A percentile compares a stretch with the other conserved stretches of the same genome.
Conservation (phyloP, 2,797 vertebrate species). For the Eremophila alpestris region DNA sequence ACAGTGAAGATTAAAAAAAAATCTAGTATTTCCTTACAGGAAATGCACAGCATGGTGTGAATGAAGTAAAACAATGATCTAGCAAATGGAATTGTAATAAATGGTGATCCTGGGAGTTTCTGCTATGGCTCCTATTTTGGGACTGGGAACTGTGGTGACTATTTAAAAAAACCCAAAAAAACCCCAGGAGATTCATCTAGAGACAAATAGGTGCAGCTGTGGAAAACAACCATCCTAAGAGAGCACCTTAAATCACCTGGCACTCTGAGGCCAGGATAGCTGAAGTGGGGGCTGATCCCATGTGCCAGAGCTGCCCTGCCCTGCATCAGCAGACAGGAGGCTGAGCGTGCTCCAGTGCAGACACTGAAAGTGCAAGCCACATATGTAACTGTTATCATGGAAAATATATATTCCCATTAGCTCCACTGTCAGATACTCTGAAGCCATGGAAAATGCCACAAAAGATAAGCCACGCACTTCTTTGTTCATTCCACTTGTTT, state of each 20-base stretch:
- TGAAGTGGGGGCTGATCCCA: constrained; percentile 8
- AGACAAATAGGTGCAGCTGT: not conserved
- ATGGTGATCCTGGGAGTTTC: not conserved
- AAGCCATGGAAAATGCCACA: constrained; percentile 55
- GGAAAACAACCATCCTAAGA: not conserved
- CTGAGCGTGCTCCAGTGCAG: not conserved
- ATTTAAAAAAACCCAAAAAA: not conserved
- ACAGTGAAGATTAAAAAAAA: not conserved
- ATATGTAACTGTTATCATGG: not conserved
- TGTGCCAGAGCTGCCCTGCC: not conserved
- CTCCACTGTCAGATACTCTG: constrained; percentile 24
- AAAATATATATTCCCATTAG: constrained; percentile 46
- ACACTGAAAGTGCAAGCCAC: not conserved
- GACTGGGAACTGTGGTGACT: not conserved
- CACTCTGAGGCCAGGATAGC: not conserved
- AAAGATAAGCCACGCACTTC: constrained; percentile 42
- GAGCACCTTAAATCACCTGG: not conserved
- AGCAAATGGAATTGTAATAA: not conserved
- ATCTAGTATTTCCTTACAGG: not conserved
- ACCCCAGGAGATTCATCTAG: not conserved
- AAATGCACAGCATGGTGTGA: not conserved
- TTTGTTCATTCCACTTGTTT: constrained; percentile 24
- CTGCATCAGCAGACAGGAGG: not conserved
- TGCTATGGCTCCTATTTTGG: not conserved
- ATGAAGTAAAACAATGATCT: not conserved